Percentiles rank a stretch among this genome's conserved stretches.
Conservation (phyloP, 2,888 invertebrate species). For the Argyra leucocephala region DNA sequence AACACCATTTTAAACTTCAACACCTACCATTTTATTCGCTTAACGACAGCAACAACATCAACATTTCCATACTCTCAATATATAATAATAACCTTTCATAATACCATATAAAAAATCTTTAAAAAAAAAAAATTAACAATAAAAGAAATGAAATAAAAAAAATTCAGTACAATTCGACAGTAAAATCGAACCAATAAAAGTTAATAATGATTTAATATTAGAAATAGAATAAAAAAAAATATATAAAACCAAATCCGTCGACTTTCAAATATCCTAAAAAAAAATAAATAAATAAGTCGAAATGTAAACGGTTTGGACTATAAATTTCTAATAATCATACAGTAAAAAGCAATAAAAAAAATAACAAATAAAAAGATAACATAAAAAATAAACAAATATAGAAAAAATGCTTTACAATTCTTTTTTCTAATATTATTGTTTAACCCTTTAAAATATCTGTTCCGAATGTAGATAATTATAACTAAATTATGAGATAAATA, state of each 20-base stretch:
- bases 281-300: background rate
- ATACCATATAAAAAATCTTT: background rate
- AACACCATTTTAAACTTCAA: background rate
- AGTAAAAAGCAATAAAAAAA: too few relatives aligned
- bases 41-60: background rate
- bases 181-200: background rate
- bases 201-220: conserved; percentile 4
- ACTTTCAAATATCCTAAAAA: background rate
- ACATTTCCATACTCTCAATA: background rate
- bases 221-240: background rate
- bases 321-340: background rate
- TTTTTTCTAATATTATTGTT: too few relatives aligned
- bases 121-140: background rate
- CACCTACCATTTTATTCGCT: background rate
- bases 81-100: background rate
- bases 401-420: background rate
- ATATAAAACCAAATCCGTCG: background rate
- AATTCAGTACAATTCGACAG: background rate
- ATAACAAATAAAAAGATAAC: too few relatives aligned
- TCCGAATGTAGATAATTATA: too few relatives aligned
- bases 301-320: background rate
- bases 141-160: background rate
- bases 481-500: too few relatives aligned
- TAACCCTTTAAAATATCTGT: too few relatives aligned
- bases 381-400: too few relatives aligned